These are phyloP conservation scores for Sarcophaga subvicina DNA, from an alignment of 2,888 invertebrate genomes.

Conservation along the genomic window DNA sequence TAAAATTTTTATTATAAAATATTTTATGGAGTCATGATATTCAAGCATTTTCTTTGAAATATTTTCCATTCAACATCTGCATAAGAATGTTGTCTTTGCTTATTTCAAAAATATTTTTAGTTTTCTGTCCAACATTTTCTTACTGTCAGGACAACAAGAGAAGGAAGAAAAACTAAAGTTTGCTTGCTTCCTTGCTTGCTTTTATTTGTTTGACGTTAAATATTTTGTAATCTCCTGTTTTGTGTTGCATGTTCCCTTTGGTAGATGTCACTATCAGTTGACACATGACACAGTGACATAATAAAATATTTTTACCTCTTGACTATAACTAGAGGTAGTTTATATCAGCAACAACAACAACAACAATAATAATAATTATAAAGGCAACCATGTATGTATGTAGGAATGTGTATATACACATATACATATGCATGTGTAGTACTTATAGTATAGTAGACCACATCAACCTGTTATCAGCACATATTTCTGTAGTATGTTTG, in stretches of 20 bases:
- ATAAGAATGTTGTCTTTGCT: not conserved
- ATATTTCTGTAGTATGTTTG: slow-evolving; percentile 8
- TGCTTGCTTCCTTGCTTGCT: not conserved
- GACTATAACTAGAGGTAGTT: not conserved
- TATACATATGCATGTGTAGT: not conserved
- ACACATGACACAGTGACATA: slow-evolving; percentile 69
- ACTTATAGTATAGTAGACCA: not conserved
- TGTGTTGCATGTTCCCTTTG: slow-evolving; percentile 53
- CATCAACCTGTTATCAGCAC: slow-evolving; percentile 48
- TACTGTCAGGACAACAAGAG: not conserved
- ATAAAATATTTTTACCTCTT: slow-evolving; percentile 56
- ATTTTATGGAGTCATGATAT: not conserved
- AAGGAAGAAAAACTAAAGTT: slow-evolving; percentile 26
- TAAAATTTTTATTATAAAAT: not conserved
- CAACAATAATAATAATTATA: not conserved
- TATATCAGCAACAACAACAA: not conserved
- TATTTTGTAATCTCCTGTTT: slow-evolving; percentile 62
- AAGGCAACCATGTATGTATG: not conserved
- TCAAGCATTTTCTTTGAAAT: not conserved
- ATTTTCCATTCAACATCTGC: not conserved
- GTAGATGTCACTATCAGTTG: slow-evolving; percentile 63
- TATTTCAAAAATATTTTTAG: not conserved
- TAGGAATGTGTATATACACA: not conserved
- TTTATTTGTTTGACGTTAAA: slow-evolving; percentile 54
- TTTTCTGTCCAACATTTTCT: not conserved